Evolutionary conservation across 2,888 invertebrate genomes (phyloP).

Genomic region (Callyntrura guangdongensis): DNA sequence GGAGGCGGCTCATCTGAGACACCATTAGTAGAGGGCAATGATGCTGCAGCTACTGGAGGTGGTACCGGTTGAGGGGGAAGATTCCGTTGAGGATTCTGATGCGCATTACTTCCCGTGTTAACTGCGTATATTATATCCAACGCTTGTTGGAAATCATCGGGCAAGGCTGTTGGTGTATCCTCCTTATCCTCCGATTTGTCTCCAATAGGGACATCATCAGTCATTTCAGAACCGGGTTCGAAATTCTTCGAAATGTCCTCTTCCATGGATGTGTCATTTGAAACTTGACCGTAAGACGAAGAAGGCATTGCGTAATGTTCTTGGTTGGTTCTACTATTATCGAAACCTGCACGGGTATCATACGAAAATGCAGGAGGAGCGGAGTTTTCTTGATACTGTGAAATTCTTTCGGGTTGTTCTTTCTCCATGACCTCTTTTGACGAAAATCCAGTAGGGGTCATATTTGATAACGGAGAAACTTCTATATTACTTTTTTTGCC

Average conservation of each 20-base stretch:
- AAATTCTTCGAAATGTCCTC: conserved; percentile 53
- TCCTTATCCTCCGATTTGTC: conserved; percentile 60
- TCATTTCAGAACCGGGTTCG: background rate
- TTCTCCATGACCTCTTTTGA: conserved; percentile 12
- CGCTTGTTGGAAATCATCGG: conserved; percentile 82
- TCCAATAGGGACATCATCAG: conserved; percentile 46
- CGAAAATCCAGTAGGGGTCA: background rate
- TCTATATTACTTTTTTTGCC: background rate
- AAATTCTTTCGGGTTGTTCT: conserved; percentile 34
- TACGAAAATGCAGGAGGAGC: background rate
- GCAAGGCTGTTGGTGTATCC: conserved; percentile 53
- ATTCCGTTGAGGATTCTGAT: conserved; percentile 37
- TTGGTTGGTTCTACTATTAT: background rate
- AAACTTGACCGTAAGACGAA: conserved; percentile 51
- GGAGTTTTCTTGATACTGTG: conserved; percentile 66
- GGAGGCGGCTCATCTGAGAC: background rate
- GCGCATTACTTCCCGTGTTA: conserved; percentile 3
- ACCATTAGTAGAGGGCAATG: conserved; percentile 40
- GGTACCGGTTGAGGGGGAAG: conserved; percentile 75
- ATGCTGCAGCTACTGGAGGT: conserved; percentile 57
- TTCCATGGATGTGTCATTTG: conserved; percentile 29
- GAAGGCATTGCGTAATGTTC: conserved; percentile 34
- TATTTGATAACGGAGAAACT: background rate
- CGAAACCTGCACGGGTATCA: background rate
- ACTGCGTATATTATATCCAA: conserved; percentile 83